Base-by-base conservation (phyloP, 1,140 invertebrate genomes). In the Drosophila sucinea region DNA sequence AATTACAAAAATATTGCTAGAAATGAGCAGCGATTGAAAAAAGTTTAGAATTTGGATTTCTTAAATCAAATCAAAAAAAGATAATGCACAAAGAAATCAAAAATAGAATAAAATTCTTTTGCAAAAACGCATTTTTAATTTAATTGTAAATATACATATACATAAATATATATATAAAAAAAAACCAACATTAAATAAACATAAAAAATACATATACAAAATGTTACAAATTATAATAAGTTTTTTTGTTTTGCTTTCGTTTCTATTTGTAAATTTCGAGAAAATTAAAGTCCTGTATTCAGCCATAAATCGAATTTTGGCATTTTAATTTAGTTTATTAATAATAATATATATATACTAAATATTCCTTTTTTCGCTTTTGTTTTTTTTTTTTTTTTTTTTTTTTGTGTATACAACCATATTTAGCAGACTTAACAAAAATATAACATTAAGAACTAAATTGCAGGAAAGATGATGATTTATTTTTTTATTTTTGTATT, bases 391-490 rank as follows among this genome's bases (percentile, higher is more conserved):
- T 67, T 64, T n/a, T 56, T 25, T 70, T 57, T 47, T 27, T 47
- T 55, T 63, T 8, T 47, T 41, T 66, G 27, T 27, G 65, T 60
- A 75, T 87, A 84, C 84, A 87, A 90, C 85, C 84, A 78, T 84
- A 79, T 83, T 78, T 66, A 84, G 70, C 74, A 71, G 74, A 78
- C 84, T 80, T 87, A 87, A 75, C 44, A 68, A 74, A 75, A 75
- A 70, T 78, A 81, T 54, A 67, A 64, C 67, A 72, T 77, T 81
- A 72, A 66, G 17, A 87, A 89, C 80, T 89, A 89, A 89, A 78
- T 68, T 67, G 64, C 67, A 62, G 70, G 84, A 72, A 73, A 33
- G 51, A 60, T 44, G 33, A 40, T 60, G 65, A 17, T 17, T 55
- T 30, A 4, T 56, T 51, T 51, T 27, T 51, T 51, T 17, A 3